These are phyloP conservation scores for Varanus komodoensis DNA, from an alignment of 2,113 vertebrate genomes.

Conservation along the genomic window DNA sequence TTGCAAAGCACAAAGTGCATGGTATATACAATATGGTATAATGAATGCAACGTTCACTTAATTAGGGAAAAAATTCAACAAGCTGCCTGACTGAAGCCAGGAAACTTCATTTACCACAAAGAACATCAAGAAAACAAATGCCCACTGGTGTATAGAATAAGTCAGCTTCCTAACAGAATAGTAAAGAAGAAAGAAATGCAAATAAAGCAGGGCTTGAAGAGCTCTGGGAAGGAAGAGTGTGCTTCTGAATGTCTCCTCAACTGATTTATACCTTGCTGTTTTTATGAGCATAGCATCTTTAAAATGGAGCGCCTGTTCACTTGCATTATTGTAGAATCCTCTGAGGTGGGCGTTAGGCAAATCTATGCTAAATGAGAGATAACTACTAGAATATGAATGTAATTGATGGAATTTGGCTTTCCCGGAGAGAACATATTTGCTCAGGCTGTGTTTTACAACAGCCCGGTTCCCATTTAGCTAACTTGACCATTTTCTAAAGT, in stretches of 20 bases:
- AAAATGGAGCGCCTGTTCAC: constrained; percentile 32
- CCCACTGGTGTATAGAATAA: constrained; percentile 61
- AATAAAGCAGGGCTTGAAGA: constrained; percentile 55
- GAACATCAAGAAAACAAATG: constrained; percentile 31
- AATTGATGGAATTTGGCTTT: background rate
- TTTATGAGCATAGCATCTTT: constrained; percentile 40
- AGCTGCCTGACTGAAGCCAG: constrained; percentile 44
- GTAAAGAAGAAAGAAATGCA: constrained; percentile 44
- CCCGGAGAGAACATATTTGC: constrained; percentile 8
- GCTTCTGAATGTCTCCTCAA: constrained; percentile 49
- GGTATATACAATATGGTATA: constrained; percentile 52
- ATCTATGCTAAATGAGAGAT: constrained; percentile 28
- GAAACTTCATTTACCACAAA: constrained; percentile 38
- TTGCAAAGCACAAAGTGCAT: constrained; percentile 41
- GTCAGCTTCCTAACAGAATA: constrained; percentile 63
- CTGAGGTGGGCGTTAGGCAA: accelerated
- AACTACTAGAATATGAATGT: constrained; percentile 23
- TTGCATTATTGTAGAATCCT: background rate
- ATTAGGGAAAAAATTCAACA: constrained; percentile 68
- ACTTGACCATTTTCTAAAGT: background rate
- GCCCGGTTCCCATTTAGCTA: background rate
- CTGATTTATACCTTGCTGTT: constrained; percentile 54
- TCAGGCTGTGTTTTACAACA: constrained; percentile 22
- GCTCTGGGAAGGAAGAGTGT: constrained; percentile 35
- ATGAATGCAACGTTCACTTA: constrained; percentile 62